Conservation (phyloP, 2,888 invertebrate genomes). For the Harpalus rufipes region DNA sequence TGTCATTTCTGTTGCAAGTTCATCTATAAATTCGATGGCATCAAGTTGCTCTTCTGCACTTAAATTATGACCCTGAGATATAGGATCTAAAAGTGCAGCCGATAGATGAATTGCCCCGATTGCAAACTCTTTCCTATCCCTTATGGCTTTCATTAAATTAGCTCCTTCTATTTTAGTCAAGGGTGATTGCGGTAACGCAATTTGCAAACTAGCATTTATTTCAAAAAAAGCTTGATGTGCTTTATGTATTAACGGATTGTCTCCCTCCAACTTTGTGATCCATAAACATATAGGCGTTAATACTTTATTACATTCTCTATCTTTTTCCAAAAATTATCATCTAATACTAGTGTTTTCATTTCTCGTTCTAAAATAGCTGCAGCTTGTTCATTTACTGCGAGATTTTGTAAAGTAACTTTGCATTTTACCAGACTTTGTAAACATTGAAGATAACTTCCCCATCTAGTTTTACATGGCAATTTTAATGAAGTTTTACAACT, state of each 20-base stretch:
- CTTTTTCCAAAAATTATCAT: not conserved
- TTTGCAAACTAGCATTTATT: not conserved
- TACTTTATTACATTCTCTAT: not conserved
- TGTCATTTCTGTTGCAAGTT: constrained; percentile 34
- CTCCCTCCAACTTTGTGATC: no score
- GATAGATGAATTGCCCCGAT: constrained; percentile 65
- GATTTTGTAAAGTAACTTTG: no score
- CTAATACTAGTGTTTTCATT: constrained; percentile 11
- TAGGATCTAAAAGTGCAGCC: constrained; percentile 65
- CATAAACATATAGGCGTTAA: no score
- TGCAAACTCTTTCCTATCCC: constrained; percentile 63
- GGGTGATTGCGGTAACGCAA: not conserved
- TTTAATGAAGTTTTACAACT: no score
- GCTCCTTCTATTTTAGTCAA: constrained; percentile 51
- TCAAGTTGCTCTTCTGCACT: constrained; percentile 63
- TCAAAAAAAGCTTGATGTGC: constrained; percentile 2
- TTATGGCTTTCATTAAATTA: constrained; percentile 57
- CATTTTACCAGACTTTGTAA: not conserved
- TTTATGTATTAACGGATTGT: not conserved
- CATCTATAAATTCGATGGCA: constrained; percentile 66
- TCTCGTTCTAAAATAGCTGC: not conserved
- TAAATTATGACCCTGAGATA: constrained; percentile 61
- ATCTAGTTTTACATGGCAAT: not conserved
- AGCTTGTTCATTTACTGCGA: no score
- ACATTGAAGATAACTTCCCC: constrained; percentile 9